phyloP scores from a whole-genome alignment of 37 sponge, comb jelly and placozoan species.

The Halichondria panicea region DNA sequence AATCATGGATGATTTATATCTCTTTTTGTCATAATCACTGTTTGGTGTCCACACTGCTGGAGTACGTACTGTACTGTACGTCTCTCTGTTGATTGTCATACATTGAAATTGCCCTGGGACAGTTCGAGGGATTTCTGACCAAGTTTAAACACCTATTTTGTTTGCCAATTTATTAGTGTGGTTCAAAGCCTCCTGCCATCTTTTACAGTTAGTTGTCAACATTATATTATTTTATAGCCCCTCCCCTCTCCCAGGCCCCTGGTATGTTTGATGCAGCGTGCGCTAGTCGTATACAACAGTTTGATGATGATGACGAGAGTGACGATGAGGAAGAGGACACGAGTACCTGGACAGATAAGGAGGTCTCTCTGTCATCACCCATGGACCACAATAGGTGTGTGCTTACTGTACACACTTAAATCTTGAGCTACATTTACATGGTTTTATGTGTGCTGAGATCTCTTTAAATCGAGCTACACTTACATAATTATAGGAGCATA shows the following conservation, averaged over 20 bases:
- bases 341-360: constrained; percentile 45
- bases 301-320: constrained; percentile 72
- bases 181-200: background rate
- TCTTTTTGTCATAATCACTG: no score
- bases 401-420: background rate
- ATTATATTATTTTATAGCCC: background rate
- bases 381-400: constrained; percentile 22
- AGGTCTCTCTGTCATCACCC: constrained; percentile 26
- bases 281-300: constrained; percentile 63
- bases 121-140: no score
- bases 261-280: constrained; percentile 63
- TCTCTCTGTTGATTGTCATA: no score
- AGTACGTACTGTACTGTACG: no score
- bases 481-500: no score
- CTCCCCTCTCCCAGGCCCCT: background rate
- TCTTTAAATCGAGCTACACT: no score
- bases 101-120: no score
- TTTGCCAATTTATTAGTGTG: background rate
- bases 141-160: background rate
- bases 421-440: background rate
- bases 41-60: no score
- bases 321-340: constrained; percentile 24
- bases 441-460: background rate
- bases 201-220: no score
- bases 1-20: no score